These are phyloP conservation scores for Drosophila barbarae DNA, from an alignment of 2,888 invertebrate genomes.

Conservation along the genomic window DNA sequence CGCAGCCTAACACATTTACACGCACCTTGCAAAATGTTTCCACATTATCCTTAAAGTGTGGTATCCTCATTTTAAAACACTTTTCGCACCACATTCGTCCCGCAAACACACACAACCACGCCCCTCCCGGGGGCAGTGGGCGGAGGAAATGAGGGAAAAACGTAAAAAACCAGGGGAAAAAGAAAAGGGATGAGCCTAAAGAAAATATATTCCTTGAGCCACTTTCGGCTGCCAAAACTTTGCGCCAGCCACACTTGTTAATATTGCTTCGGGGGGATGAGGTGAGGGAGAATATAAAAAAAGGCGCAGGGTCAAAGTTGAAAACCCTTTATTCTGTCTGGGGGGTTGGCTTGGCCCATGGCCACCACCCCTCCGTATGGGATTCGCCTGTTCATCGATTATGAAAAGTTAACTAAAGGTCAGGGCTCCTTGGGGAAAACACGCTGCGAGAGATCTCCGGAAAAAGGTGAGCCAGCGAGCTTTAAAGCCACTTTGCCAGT, in stretches of 20 bases:
- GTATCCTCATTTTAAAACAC: conserved; percentile 51
- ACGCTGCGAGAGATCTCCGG: conserved; percentile 9
- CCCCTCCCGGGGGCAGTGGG: conserved; percentile 40
- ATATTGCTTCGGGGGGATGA: conserved; percentile 42
- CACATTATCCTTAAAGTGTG: conserved; percentile 37
- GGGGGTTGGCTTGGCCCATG: conserved; percentile 38
- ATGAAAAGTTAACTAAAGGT: conserved; percentile 68
- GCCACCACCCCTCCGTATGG: conserved; percentile 12
- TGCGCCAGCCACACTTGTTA: conserved; percentile 59
- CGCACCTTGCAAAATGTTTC: conserved; percentile 13
- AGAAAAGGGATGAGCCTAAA: conserved; percentile 21
- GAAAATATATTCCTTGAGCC: conserved; percentile 39
- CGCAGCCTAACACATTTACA: too few relatives aligned
- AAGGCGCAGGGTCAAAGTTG: conserved; percentile 60
- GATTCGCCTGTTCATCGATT: conserved; percentile 66
- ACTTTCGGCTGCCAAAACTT: conserved; percentile 37
- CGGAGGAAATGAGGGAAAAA: conserved; percentile 38
- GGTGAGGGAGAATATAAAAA: conserved; percentile 33
- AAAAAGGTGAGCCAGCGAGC: conserved; percentile 12
- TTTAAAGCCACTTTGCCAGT: conserved; percentile 25
- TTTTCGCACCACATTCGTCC: conserved; percentile 42
- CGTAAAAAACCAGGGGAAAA: conserved; percentile 1
- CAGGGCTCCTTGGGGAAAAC: conserved; percentile 44
- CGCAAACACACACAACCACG: conserved; percentile 3
- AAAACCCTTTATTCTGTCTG: conserved; percentile 63